phyloP scores from a whole-genome alignment of 2,888 invertebrate species.

The Drosophila lacicola region DNA sequence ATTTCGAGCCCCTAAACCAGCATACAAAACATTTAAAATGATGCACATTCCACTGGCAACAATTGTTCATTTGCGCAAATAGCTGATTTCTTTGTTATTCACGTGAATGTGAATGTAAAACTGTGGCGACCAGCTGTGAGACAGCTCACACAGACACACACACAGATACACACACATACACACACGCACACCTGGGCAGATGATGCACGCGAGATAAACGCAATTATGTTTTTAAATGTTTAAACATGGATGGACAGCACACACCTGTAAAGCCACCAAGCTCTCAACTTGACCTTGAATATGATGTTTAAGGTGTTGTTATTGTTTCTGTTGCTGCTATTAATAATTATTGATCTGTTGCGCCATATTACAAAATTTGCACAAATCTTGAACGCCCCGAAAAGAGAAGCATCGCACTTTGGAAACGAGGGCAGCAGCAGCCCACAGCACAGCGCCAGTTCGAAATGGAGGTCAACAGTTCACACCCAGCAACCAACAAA shows the following conservation, averaged over 20 bases:
- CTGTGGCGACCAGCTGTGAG: conserved; percentile 7
- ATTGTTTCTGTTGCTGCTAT: conserved; percentile 1
- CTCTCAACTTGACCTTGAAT: conserved; percentile 57
- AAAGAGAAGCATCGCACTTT: neutral
- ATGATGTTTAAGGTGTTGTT: conserved; percentile 26
- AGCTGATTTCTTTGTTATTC: conserved; percentile 7
- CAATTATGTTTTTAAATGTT: conserved; percentile 57
- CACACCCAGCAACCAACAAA: neutral
- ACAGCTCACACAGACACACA: neutral
- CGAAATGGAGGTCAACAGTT: conserved; percentile 26
- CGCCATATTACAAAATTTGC: conserved; percentile 41
- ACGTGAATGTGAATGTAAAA: neutral
- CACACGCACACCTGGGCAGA: conserved; percentile 3
- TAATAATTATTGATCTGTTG: conserved; percentile 46
- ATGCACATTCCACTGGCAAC: neutral
- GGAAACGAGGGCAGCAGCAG: conserved; percentile 36
- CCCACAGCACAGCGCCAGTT: conserved; percentile 27
- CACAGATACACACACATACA: neutral
- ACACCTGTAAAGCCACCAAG: conserved; percentile 30
- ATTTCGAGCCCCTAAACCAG: conserved; percentile 1
- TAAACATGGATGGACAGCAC: conserved; percentile 29
- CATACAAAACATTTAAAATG: conserved; percentile 6
- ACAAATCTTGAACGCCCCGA: conserved; percentile 44
- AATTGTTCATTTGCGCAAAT: conserved; percentile 15
- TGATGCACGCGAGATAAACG: conserved; percentile 39